phyloP scores from a whole-genome alignment of 2,888 invertebrate species.

The Patella pellucida region DNA sequence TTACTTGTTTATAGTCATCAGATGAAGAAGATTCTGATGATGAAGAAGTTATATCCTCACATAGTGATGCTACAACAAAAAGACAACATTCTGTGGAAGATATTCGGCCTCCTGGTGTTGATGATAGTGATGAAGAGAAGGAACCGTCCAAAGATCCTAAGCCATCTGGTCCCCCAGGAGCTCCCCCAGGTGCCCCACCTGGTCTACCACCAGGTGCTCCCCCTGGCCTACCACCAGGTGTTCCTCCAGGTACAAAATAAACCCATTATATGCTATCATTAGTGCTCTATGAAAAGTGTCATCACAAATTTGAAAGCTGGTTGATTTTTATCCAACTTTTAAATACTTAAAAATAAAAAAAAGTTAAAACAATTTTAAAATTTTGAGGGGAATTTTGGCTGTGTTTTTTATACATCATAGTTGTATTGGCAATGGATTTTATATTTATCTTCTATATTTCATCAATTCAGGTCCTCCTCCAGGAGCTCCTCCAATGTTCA shows the following conservation, averaged over 20 bases:
- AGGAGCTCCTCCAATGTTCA: conserved; percentile 74
- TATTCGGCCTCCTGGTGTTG: conserved; percentile 17
- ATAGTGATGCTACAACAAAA: conserved; percentile 24
- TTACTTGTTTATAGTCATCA: conserved; percentile 6
- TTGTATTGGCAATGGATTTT: background rate
- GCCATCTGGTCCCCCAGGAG: conserved; percentile 55
- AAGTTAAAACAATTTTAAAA: background rate
- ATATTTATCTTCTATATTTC: background rate
- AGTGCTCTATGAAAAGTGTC: no score
- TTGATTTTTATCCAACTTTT: background rate
- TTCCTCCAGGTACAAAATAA: conserved; percentile 54
- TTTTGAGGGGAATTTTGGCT: background rate
- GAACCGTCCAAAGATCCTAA: conserved; percentile 31
- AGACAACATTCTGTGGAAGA: background rate
- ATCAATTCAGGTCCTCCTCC: conserved; percentile 72
- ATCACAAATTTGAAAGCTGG: no score
- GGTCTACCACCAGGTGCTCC: conserved; percentile 59
- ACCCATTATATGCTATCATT: no score
- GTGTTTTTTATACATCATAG: background rate
- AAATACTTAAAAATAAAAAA: background rate
- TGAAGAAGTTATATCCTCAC: conserved; percentile 37
- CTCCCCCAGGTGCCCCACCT: conserved; percentile 59
- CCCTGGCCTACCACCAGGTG: conserved; percentile 36
- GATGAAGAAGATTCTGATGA: conserved; percentile 42
- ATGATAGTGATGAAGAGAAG: conserved; percentile 18